These are phyloP conservation scores for Lypha dubia DNA, from an alignment of 2,888 invertebrate genomes.

Conservation along the genomic window DNA sequence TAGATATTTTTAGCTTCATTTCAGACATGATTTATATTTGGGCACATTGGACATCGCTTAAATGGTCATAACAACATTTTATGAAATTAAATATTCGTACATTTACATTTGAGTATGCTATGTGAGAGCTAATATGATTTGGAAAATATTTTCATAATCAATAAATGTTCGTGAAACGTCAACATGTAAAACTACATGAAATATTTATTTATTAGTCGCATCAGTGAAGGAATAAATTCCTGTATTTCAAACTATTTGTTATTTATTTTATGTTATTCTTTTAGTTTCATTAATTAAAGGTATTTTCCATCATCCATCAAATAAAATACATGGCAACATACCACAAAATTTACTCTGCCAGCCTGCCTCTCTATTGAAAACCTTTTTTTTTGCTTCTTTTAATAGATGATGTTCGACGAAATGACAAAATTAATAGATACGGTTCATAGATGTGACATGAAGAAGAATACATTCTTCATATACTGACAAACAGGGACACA, in stretches of 20 bases:
- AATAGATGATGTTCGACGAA: conserved; percentile 47
- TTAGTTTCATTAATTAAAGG: conserved; percentile 11
- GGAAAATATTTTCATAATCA: too few relatives aligned
- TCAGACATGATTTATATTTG: too few relatives aligned
- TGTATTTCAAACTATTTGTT: background rate
- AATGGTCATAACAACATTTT: too few relatives aligned
- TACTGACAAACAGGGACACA: too few relatives aligned
- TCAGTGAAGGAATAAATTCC: background rate
- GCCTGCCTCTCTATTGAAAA: background rate
- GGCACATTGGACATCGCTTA: too few relatives aligned
- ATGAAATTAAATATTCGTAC: too few relatives aligned
- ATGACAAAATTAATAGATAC: conserved; percentile 41
- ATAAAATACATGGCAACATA: background rate
- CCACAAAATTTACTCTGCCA: background rate
- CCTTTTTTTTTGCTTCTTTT: too few relatives aligned
- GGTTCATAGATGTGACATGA: conserved; percentile 36
- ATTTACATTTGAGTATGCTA: too few relatives aligned
- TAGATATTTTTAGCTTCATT: too few relatives aligned
- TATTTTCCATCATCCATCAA: conserved; percentile 23
- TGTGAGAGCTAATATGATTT: too few relatives aligned
- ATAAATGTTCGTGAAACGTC: too few relatives aligned
- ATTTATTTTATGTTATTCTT: background rate
- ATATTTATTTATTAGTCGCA: background rate
- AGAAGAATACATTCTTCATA: conserved; percentile 1
- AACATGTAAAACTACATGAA: too few relatives aligned